Conservation (phyloP, 2,888 invertebrate genomes). For the Dasysyrphus albostriatus region DNA sequence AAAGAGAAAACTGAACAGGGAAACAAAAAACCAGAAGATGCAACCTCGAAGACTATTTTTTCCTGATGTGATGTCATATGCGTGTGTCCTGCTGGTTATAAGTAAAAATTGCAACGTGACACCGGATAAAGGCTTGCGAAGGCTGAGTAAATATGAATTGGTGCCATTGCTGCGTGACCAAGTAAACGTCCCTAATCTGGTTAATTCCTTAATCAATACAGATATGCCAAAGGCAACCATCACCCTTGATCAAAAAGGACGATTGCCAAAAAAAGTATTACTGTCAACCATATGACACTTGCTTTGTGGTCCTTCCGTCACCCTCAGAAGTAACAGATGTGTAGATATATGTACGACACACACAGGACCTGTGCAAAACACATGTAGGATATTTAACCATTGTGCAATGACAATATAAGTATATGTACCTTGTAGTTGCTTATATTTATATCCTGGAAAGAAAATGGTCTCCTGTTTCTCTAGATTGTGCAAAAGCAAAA, state of each 20-base stretch:
- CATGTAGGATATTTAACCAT: constrained; percentile 36
- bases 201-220: constrained; percentile 61
- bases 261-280: constrained; percentile 35
- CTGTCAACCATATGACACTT: constrained; percentile 73
- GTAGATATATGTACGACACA: not conserved
- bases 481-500: constrained; percentile 38
- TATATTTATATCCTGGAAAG: constrained; percentile 19
- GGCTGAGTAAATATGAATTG: constrained; percentile 56
- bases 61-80: constrained; percentile 43
- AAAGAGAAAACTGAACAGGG: constrained; percentile 38
- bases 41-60: constrained; percentile 44
- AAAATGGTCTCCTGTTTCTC: constrained; percentile 19
- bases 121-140: constrained; percentile 64
- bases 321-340: constrained; percentile 65
- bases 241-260: constrained; percentile 14
- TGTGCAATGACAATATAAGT: constrained; percentile 42
- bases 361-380: constrained; percentile 45
- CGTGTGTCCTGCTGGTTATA: constrained; percentile 32
- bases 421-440: not conserved
- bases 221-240: constrained; percentile 29
- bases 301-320: constrained; percentile 62
- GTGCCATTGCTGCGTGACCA: constrained; percentile 50
- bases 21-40: constrained; percentile 49
- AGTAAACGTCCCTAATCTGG: constrained; percentile 59
- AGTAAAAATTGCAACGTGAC: constrained; percentile 63